These are phyloP conservation scores for Pterostichus niger DNA, from an alignment of 2,888 invertebrate genomes.

Conservation along the genomic window DNA sequence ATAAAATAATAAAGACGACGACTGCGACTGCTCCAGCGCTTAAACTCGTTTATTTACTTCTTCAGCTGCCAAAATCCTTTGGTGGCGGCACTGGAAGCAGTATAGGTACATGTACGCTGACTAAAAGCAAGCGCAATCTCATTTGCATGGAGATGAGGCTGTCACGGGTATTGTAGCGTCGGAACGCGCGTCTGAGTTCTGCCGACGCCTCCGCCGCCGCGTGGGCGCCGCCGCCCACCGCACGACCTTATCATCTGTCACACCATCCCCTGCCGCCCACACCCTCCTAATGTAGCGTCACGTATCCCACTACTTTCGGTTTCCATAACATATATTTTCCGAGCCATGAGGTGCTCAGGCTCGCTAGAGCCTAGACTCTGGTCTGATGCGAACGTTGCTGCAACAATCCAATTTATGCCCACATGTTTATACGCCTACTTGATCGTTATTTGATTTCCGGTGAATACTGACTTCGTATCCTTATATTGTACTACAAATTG, in stretches of 20 bases:
- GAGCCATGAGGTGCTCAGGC: slow-evolving; percentile 1
- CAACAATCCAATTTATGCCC: slow-evolving; percentile 40
- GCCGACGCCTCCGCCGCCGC: slow-evolving; percentile 9
- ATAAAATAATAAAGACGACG: not conserved
- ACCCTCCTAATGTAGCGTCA: not conserved
- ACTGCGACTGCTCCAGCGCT: not conserved
- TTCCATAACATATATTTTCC: slow-evolving; percentile 40
- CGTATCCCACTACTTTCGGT: slow-evolving; percentile 22
- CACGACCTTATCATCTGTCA: slow-evolving; percentile 66
- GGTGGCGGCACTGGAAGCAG: not conserved
- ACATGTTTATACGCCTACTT: slow-evolving; percentile 55
- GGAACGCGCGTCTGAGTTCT: slow-evolving; percentile 64
- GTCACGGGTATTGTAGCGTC: slow-evolving; percentile 66
- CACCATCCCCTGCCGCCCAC: slow-evolving; percentile 5
- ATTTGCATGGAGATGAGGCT: slow-evolving; percentile 76
- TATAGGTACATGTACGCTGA: slow-evolving; percentile 41
- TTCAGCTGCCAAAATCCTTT: not conserved
- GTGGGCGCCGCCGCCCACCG: slow-evolving; percentile 53
- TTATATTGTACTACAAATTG: slow-evolving; percentile 19
- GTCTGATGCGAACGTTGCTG: slow-evolving; percentile 2
- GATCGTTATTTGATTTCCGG: slow-evolving; percentile 53
- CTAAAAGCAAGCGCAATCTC: slow-evolving; percentile 74
- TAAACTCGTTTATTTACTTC: too few relatives aligned
- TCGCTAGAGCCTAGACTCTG: not conserved
- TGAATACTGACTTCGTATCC: slow-evolving; percentile 36